Base-by-base conservation (phyloP, 1,140 invertebrate genomes). In the Solen grandis region DNA sequence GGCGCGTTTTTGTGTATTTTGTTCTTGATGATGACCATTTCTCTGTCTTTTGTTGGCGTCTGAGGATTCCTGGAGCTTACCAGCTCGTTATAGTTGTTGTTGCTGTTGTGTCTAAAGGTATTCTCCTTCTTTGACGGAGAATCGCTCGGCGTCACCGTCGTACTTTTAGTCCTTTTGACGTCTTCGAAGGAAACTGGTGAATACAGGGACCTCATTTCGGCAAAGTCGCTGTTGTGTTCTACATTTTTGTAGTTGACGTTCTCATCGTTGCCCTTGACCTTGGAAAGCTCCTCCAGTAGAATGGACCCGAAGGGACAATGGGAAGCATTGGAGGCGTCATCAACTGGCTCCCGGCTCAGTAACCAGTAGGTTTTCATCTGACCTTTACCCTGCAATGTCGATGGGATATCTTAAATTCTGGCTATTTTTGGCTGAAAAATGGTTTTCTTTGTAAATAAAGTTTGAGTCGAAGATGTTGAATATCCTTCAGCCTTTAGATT, bases 351-450 rank as follows among this genome's bases (percentile, higher is more conserved):
- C 29, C 62, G 75, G 3, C 87, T 85, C 0, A 87, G 72, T 33
- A 90, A 76, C 89, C 89, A 90, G 57, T 88, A 90, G 5, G 89
- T 89, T 57, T 88, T 88, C 86, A 88, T 85, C 31, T 74, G 72
- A 5, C 89, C 89, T 81, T 90, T 90, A 46, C 89, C 89, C 89
- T 90, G 70, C 1, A 84, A 82, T 36, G 46, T 57, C 25, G 68
- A 52, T 46, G 3, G n/a, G 16, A 66, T 66, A 16, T 33, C 5
- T 38, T 46, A 57, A 50, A 41, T n/a, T n/a, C n/a, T n/a, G n/a
- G n/a, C n/a, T n/a, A n/a, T n/a, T n/a, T n/a, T n/a, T n/a, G n/a
- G n/a, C n/a, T n/a, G n/a, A n/a, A n/a, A n/a, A n/a, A n/a, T n/a
- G n/a, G n/a, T n/a, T n/a, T n/a, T n/a, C n/a, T n/a, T n/a, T n/a